Evolutionary conservation across 2,797 vertebrate species (phyloP).

Genomic region (Adelosebastes latens): DNA sequence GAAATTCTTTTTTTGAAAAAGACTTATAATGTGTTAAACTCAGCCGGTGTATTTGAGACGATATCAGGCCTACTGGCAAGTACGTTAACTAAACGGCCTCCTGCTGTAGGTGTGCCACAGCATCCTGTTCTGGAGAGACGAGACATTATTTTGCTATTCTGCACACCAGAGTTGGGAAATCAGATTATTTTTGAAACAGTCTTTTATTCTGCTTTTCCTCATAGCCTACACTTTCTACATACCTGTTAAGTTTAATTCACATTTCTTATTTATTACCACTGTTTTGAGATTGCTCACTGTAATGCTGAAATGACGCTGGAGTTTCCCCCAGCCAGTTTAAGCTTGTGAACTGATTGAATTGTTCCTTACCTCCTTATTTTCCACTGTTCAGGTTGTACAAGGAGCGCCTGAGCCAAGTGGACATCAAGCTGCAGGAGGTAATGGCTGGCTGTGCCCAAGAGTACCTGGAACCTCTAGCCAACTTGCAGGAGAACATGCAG

Average conservation of each 20-base stretch:
- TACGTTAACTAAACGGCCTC: no score
- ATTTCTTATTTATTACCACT: background rate
- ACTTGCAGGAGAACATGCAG: conserved; percentile 99
- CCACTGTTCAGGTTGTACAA: conserved; percentile 91
- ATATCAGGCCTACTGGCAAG: background rate
- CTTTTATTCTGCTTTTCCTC: background rate
- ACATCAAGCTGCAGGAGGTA: conserved; percentile 98
- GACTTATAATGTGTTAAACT: background rate
- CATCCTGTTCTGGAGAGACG: background rate
- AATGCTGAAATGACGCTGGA: background rate
- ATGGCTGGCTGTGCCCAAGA: conserved; percentile 97
- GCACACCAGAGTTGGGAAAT: background rate
- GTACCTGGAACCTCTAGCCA: conserved; percentile 96
- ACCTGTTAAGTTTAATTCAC: background rate
- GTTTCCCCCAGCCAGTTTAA: background rate
- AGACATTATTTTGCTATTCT: background rate
- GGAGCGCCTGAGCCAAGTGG: conserved; percentile 96
- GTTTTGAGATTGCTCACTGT: background rate
- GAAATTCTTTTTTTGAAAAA: background rate
- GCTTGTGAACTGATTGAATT: background rate
- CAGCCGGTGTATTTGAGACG: background rate
- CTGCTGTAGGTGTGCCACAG: background rate
- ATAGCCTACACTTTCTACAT: background rate
- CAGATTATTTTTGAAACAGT: fast-evolving
- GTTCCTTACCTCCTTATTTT: background rate